A percentile compares a stretch with the other conserved stretches of the same genome.
Conservation (phyloP, 2,797 vertebrate species). For the Limosa lapponica region DNA sequence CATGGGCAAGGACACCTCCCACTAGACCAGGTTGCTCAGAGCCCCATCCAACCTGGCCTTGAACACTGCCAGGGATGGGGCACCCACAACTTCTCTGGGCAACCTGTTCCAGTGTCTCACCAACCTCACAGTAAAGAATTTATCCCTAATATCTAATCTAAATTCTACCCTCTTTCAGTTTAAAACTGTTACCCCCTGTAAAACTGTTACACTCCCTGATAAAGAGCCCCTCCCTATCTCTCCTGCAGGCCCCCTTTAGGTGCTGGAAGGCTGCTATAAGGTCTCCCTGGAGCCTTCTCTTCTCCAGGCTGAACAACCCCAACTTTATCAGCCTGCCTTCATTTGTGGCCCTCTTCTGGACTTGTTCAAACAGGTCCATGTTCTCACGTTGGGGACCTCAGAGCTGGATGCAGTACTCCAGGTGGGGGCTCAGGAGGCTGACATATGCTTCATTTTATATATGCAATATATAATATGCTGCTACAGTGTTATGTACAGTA, state of each 20-base stretch:
- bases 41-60: neutral
- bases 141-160: neutral
- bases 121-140: neutral
- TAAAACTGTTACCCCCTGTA: neutral
- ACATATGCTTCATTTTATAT: neutral
- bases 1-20: neutral
- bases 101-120: neutral
- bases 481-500: fast-evolving
- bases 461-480: neutral
- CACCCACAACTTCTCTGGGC: neutral
- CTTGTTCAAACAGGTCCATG: neutral
- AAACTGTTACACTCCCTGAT: neutral
- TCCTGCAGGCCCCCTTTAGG: neutral
- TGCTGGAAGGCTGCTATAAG: neutral
- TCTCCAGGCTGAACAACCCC: neutral
- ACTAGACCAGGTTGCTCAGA: neutral
- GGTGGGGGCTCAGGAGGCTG: neutral
- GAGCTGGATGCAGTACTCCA: neutral
- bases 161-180: neutral
- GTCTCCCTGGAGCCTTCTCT: neutral
- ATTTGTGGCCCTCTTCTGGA: neutral
- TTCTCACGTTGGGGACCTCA: neutral
- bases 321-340: neutral
- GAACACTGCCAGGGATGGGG: neutral
- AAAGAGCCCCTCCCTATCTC: neutral